Percentiles rank a stretch among this genome's conserved stretches.
Conservation (phyloP, 2,888 invertebrate species). For the Drosophila planitibia region DNA sequence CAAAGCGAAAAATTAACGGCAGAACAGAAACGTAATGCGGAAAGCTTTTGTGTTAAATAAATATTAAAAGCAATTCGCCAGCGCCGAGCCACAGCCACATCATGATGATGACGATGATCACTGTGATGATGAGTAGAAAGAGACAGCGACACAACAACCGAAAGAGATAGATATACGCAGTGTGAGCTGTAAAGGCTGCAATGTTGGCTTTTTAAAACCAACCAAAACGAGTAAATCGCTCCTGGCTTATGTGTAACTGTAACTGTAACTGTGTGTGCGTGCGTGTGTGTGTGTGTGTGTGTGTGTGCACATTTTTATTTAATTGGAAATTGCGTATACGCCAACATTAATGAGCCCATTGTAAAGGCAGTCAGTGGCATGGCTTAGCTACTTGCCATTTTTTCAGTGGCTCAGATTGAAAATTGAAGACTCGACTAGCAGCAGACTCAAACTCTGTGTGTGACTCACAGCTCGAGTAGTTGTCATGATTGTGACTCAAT, state of each 20-base stretch:
- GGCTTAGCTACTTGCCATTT: slow-evolving; percentile 47
- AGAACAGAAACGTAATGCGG: slow-evolving; percentile 73
- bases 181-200: slow-evolving; percentile 44
- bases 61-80: slow-evolving; percentile 77
- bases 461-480: slow-evolving; percentile 47
- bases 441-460: slow-evolving; percentile 9
- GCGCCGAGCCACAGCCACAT: slow-evolving; percentile 51
- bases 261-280: background rate
- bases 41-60: slow-evolving; percentile 80
- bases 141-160: background rate
- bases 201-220: slow-evolving; percentile 67
- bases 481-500: slow-evolving; percentile 82
- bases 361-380: slow-evolving; percentile 44
- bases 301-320: slow-evolving; percentile 64
- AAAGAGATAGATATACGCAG: background rate
- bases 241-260: slow-evolving; percentile 19
- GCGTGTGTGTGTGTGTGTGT: background rate
- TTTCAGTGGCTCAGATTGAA: slow-evolving; percentile 21
- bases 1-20: slow-evolving; percentile 80
- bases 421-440: slow-evolving; percentile 29
- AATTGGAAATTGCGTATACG: slow-evolving; percentile 80
- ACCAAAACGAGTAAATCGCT: slow-evolving; percentile 63
- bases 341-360: slow-evolving; percentile 76
- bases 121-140: slow-evolving; percentile 31
- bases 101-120: slow-evolving; percentile 37